phyloP scores from a whole-genome alignment of 2,888 invertebrate species.

The Melieria picta region DNA sequence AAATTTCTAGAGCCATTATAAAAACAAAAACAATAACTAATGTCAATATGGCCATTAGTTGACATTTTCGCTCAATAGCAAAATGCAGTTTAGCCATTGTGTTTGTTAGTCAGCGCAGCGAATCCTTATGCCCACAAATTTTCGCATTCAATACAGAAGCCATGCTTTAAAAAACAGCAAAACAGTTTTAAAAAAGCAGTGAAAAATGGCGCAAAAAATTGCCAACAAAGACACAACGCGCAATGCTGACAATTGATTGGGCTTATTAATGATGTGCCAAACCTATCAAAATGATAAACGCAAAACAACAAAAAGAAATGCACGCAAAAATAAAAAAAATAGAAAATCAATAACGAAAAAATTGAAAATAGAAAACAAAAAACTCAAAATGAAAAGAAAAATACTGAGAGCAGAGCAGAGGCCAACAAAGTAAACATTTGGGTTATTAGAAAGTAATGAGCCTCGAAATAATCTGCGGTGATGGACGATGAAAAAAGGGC shows the following conservation, averaged over 20 bases:
- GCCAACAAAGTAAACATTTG: slow-evolving; percentile 38
- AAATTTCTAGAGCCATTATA: too few relatives aligned
- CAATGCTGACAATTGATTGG: too few relatives aligned
- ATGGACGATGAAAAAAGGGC: slow-evolving; percentile 1
- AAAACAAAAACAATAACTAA: too few relatives aligned
- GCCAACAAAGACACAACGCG: slow-evolving; percentile 4
- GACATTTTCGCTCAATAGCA: too few relatives aligned
- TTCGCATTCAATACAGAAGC: too few relatives aligned
- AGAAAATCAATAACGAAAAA: slow-evolving; percentile 4
- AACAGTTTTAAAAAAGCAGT: too few relatives aligned
- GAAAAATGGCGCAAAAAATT: neutral
- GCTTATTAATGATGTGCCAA: too few relatives aligned
- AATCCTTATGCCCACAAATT: slow-evolving; percentile 8
- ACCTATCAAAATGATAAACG: too few relatives aligned
- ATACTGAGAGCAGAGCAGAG: slow-evolving; percentile 19
- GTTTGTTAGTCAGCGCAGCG: neutral
- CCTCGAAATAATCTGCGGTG: slow-evolving; percentile 16
- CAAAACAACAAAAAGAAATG: neutral
- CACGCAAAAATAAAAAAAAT: slow-evolving; percentile 14
- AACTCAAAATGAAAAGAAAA: slow-evolving; percentile 26
- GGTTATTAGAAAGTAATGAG: slow-evolving; percentile 41
- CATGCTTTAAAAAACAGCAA: too few relatives aligned
- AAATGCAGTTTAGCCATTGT: too few relatives aligned
- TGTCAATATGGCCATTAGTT: too few relatives aligned
- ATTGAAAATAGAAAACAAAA: slow-evolving; percentile 20